Percentiles rank a stretch among this genome's conserved stretches.
These are phyloP conservation scores for Actinopyga echinites DNA, from an alignment of 53 echinoderm and acorn worm species.

Conservation along the genomic window DNA sequence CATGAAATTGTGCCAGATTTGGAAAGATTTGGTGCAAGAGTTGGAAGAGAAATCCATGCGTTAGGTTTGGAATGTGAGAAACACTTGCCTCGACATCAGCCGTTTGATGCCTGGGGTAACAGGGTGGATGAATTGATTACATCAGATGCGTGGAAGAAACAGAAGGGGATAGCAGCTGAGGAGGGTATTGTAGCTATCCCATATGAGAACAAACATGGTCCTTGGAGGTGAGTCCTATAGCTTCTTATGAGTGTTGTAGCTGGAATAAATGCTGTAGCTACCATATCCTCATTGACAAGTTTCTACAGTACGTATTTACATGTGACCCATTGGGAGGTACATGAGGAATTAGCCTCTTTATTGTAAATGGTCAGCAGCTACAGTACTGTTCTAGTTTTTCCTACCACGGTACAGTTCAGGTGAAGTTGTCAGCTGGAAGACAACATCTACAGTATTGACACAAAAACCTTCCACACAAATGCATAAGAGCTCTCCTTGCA, in stretches of 20 bases:
- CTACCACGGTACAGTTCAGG: too few relatives aligned
- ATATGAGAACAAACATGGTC: conserved; percentile 67
- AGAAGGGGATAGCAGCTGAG: conserved; percentile 71
- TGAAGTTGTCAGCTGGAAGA: too few relatives aligned
- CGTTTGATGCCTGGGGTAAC: conserved; percentile 84
- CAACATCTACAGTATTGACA: too few relatives aligned
- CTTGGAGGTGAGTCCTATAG: conserved; percentile 59
- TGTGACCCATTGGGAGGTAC: too few relatives aligned
- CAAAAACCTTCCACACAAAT: too few relatives aligned
- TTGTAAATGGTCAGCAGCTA: too few relatives aligned
- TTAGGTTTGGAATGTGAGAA: conserved; percentile 71
- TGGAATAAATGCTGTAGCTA: not conserved
- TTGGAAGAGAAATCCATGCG: conserved; percentile 58
- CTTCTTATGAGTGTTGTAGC: too few relatives aligned
- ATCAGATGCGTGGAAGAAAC: conserved; percentile 74
- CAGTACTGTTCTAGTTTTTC: too few relatives aligned
- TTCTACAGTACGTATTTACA: too few relatives aligned
- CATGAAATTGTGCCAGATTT: conserved; percentile 63
- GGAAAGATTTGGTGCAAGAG: conserved; percentile 64
- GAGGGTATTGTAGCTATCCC: conserved; percentile 78
- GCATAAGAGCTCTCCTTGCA: too few relatives aligned
- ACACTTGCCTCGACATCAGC: conserved; percentile 54
- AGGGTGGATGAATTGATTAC: conserved; percentile 69
- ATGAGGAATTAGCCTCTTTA: too few relatives aligned
- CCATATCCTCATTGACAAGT: too few relatives aligned